A percentile compares a stretch with the other conserved stretches of the same genome.
Evolutionary conservation across 2,797 vertebrate species (phyloP).

Genomic region (Clarias laeviceps): DNA sequence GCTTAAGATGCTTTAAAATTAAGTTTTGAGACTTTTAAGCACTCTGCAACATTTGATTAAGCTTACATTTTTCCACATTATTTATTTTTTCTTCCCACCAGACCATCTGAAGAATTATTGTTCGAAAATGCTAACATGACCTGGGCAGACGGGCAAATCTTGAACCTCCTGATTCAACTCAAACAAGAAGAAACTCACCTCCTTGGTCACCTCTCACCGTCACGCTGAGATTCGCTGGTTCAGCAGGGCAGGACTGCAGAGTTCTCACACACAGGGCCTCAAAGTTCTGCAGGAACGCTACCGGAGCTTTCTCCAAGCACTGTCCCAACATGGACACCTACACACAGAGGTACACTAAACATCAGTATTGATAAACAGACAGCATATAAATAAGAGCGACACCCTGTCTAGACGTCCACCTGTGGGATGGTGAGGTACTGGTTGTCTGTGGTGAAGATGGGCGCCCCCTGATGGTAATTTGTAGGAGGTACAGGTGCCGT

Average conservation of each 20-base stretch:
- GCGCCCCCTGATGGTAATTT: constrained; percentile 83
- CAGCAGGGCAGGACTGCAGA: constrained; percentile 69
- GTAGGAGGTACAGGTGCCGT: constrained; percentile 62
- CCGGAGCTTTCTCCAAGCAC: constrained; percentile 80
- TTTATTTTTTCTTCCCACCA: background rate
- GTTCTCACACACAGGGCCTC: constrained; percentile 70
- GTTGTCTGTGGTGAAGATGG: constrained; percentile 76
- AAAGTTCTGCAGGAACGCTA: constrained; percentile 84
- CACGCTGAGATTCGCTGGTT: constrained; percentile 57
- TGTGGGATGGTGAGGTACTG: constrained; percentile 86
- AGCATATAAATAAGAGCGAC: background rate
- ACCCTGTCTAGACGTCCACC: constrained; percentile 67
- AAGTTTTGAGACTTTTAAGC: background rate
- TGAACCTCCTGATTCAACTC: background rate
- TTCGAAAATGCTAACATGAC: background rate
- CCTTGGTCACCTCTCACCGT: constrained; percentile 70
- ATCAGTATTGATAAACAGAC: background rate
- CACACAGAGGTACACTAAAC: background rate
- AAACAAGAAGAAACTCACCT: constrained; percentile 61
- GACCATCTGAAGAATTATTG: background rate
- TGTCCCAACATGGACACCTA: constrained; percentile 79
- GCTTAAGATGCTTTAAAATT: background rate
- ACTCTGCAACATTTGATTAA: background rate
- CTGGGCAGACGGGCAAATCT: background rate
- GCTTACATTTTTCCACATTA: background rate